Base-by-base conservation (phyloP, 2,888 invertebrate species). In the Invenusta paracnida region DNA sequence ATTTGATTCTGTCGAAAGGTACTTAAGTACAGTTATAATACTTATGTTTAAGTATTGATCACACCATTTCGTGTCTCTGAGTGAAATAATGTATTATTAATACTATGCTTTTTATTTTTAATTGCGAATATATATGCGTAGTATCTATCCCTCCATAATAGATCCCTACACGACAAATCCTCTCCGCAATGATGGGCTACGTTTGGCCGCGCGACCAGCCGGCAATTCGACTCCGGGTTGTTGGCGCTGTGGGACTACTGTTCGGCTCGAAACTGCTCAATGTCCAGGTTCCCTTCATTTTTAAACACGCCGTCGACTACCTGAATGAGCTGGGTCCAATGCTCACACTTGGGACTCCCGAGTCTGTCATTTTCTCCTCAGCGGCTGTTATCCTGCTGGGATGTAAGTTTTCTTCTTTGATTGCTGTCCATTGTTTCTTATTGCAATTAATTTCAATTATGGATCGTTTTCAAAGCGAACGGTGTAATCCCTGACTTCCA, bases 181-280 rank as follows among this genome's bases (percentile, higher is more conserved):
- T 48, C 48, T 11, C 48, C 5, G 48, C 48, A 11, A 97, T 98
- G 96, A 91, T 96, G 91, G 93, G 94, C 84, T 96, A 97, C 92
- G 95, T 98, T 86, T 98, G 98, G 98, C 98, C 98, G 29, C 95
- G 95, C 93, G 95, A 96, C 91, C 95, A 96, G 90, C 92, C 93
- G 87, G 93, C 93, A 88, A 94, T 96, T 87, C 93, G 94, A 88
- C 93, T 93, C 88, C 93, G 97, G 87, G 98, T 99, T 25, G 93
- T 95, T 90, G 89, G 96, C 81, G 96, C 99, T 25, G 11, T 82
- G 23, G 66, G 48, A 1, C 89, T 93, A 13, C 90, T 93, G 0
- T 87, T 92, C 30, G 90, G 91, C 1, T 92, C 93, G 0, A 93
- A 93, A 91, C 91, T 96, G 85, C 92, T 97, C 90, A 98, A 96